Percentiles rank a stretch among this genome's conserved stretches.
Evolutionary conservation across 2,113 vertebrate genomes (phyloP).

Genomic region (Gavialis gangeticus): DNA sequence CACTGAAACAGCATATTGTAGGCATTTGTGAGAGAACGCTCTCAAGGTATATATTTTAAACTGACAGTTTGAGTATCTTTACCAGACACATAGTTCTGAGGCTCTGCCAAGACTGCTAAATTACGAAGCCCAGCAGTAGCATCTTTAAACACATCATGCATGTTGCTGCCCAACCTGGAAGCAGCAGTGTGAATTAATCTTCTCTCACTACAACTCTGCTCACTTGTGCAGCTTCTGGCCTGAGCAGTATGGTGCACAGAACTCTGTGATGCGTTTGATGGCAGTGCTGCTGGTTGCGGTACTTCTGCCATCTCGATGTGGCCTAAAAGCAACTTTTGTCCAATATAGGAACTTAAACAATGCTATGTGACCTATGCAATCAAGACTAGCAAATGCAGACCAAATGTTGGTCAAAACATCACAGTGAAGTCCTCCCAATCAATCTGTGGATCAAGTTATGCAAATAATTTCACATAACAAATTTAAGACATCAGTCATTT

Average conservation of each 20-base stretch:
- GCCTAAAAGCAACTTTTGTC: background rate
- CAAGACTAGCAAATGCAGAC: background rate
- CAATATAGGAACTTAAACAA: background rate
- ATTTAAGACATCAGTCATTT: background rate
- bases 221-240: too few species aligned
- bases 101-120: too few species aligned
- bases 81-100: too few species aligned
- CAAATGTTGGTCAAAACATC: background rate
- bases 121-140: too few species aligned
- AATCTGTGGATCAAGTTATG: background rate
- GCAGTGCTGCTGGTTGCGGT: too few species aligned
- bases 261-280: too few species aligned
- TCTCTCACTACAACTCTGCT: too few species aligned
- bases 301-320: too few species aligned
- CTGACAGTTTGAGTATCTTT: background rate
- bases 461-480: background rate
- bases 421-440: background rate
- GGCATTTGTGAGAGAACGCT: conserved; percentile 3
- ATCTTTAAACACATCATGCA: too few species aligned
- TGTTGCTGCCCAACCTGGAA: too few species aligned
- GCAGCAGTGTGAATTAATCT: too few species aligned
- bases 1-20: background rate
- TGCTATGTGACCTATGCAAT: background rate
- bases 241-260: too few species aligned
- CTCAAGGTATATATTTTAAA: background rate